A percentile compares a stretch with the other conserved stretches of the same genome.
Conservation (phyloP, 2,888 invertebrate species). For the Clitarchus hookeri region DNA sequence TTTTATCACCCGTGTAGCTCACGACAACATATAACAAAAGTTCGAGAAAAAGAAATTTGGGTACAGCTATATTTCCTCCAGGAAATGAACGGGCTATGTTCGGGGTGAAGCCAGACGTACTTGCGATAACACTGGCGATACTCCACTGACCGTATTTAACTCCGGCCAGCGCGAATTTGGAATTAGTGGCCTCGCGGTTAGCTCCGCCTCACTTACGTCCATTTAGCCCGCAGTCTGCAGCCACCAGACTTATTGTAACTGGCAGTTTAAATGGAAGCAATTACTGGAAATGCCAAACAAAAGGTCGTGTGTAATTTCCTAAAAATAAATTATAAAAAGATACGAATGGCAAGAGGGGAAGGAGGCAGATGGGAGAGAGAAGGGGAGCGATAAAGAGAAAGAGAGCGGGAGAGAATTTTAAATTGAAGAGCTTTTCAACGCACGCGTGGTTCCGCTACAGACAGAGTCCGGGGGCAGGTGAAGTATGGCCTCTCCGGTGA, state of each 20-base stretch:
- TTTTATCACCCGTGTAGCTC: too few relatives aligned
- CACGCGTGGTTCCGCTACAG: neutral
- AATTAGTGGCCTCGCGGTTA: neutral
- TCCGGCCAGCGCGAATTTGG: too few relatives aligned
- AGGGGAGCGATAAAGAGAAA: neutral
- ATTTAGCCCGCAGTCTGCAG: neutral
- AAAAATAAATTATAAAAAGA: conserved; percentile 14
- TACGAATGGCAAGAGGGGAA: neutral
- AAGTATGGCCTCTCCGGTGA: neutral
- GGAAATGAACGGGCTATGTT: too few relatives aligned
- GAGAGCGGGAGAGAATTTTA: conserved; percentile 7
- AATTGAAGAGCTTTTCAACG: conserved; percentile 9
- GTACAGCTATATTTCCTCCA: too few relatives aligned
- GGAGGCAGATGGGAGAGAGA: neutral
- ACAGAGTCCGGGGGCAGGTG: neutral
- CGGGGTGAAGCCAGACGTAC: too few relatives aligned
- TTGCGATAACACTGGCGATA: too few relatives aligned
- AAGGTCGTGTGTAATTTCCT: conserved; percentile 14
- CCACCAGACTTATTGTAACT: neutral
- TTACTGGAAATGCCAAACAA: conserved; percentile 14
- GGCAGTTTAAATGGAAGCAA: conserved; percentile 14
- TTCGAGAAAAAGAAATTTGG: too few relatives aligned
- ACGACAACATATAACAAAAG: too few relatives aligned
- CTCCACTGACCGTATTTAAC: too few relatives aligned
- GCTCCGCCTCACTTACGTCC: neutral